Conservation (phyloP, 2,888 invertebrate species). For the Marasmarcha lunaedactyla region DNA sequence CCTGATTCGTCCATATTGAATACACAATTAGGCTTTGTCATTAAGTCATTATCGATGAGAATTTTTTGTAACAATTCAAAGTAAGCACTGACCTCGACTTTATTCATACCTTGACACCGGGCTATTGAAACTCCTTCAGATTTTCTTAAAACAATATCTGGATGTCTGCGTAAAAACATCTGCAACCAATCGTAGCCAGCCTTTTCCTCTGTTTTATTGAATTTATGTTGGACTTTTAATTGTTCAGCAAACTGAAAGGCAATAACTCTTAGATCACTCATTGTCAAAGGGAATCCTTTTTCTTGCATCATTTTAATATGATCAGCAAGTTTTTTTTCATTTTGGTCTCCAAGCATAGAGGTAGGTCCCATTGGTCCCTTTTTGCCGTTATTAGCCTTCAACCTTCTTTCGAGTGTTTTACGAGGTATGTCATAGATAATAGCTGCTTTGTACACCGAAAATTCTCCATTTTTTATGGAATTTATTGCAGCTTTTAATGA, state of each 20-base stretch:
- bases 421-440: no score
- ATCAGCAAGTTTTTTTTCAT: neutral
- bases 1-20: slow-evolving; percentile 31
- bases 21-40: slow-evolving; percentile 16
- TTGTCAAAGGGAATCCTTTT: neutral
- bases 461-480: no score
- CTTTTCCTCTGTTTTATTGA: slow-evolving; percentile 1
- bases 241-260: slow-evolving; percentile 9
- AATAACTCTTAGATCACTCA: neutral
- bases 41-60: slow-evolving; percentile 19
- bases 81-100: slow-evolving; percentile 19
- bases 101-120: slow-evolving; percentile 19
- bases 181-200: slow-evolving; percentile 4
- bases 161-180: slow-evolving; percentile 7
- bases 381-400: no score
- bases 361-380: neutral
- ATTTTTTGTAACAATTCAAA: slow-evolving; percentile 18
- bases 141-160: slow-evolving; percentile 19
- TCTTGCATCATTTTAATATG: neutral
- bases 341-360: neutral
- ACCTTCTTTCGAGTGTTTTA: no score
- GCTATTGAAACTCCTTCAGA: slow-evolving; percentile 22
- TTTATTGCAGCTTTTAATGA: no score
- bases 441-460: no score
- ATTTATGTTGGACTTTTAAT: slow-evolving; percentile 3